These are phyloP conservation scores for Stomatorhinus ivindoensis DNA, from an alignment of 2,113 vertebrate species.

Conservation along the genomic window DNA sequence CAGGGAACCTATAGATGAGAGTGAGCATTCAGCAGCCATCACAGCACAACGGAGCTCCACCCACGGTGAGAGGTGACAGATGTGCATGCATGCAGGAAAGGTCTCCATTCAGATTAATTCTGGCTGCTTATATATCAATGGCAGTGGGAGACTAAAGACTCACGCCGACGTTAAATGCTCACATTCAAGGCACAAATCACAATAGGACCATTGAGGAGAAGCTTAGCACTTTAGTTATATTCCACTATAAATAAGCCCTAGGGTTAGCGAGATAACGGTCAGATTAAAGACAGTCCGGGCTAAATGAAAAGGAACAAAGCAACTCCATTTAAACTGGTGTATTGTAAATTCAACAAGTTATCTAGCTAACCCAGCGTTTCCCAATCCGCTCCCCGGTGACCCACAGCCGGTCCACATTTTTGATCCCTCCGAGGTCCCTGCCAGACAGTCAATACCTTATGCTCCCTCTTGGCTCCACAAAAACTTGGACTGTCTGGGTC, in stretches of 20 bases:
- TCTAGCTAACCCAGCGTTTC: neutral
- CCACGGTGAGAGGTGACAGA: neutral
- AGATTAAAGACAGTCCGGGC: neutral
- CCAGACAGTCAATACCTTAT: too few species aligned
- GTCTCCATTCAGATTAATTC: neutral
- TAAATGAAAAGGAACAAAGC: neutral
- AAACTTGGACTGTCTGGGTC: too few species aligned
- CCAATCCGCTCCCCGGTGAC: too few species aligned
- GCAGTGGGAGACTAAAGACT: neutral
- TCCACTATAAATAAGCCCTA: neutral
- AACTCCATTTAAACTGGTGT: neutral
- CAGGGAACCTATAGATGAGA: conserved; percentile 69
- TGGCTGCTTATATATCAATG: neutral
- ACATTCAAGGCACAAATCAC: neutral
- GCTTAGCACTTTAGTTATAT: neutral
- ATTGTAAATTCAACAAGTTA: neutral
- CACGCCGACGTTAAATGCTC: neutral
- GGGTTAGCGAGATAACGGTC: neutral
- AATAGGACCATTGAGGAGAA: neutral
- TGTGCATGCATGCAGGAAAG: neutral
- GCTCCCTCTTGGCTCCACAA: too few species aligned
- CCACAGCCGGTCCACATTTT: too few species aligned
- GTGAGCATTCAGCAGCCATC: neutral
- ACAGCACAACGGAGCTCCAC: neutral
- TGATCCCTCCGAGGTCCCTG: too few species aligned